These are phyloP conservation scores for Anolis apletophallus DNA, from an alignment of 2,797 vertebrate genomes.

Conservation along the genomic window DNA sequence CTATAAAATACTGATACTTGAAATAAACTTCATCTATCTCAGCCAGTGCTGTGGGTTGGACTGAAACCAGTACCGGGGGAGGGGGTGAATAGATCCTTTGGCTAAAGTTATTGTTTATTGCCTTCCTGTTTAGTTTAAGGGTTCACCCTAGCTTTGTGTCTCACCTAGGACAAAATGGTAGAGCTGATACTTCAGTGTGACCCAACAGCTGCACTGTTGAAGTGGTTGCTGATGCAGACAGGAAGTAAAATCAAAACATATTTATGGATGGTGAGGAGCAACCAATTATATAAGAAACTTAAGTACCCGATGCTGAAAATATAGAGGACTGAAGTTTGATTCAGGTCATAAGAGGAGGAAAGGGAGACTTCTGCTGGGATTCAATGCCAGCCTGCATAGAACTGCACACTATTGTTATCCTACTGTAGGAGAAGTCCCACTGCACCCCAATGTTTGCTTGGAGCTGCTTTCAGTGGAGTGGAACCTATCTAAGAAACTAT, in stretches of 20 bases:
- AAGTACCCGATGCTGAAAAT: neutral
- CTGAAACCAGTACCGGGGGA: no score
- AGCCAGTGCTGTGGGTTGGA: no score
- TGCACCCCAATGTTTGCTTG: neutral
- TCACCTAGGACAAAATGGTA: no score
- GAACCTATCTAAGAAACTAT: neutral
- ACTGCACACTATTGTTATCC: neutral
- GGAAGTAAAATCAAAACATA: no score
- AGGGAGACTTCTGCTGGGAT: neutral
- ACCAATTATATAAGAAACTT: neutral
- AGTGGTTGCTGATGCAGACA: neutral
- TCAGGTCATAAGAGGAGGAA: neutral
- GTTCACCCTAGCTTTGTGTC: no score
- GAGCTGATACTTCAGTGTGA: no score
- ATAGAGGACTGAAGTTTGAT: neutral
- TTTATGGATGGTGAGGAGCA: neutral
- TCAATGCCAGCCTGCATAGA: neutral
- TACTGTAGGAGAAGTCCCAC: neutral
- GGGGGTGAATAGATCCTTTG: no score
- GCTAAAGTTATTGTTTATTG: no score
- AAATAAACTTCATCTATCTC: no score
- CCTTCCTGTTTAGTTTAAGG: no score
- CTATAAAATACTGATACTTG: no score
- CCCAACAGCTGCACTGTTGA: neutral
- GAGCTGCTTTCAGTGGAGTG: neutral